Evolutionary conservation across 1,140 invertebrate species (phyloP).

Genomic region (Meloidogyne floridensis): DNA sequence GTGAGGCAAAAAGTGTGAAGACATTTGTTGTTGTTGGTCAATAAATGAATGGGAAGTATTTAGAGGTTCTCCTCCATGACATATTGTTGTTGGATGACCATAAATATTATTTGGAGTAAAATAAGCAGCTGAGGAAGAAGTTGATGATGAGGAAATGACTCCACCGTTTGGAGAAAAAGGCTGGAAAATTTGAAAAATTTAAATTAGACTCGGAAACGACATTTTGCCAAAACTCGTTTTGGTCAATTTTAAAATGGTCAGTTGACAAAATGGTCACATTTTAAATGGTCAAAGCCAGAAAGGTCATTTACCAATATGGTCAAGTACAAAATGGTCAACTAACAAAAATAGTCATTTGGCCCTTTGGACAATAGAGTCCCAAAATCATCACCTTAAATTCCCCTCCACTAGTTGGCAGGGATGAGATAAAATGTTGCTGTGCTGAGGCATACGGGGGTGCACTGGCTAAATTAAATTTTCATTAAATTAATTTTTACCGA

Average conservation of each 20-base stretch:
- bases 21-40: background rate
- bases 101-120: background rate
- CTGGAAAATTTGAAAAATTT: background rate
- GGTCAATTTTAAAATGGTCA: background rate
- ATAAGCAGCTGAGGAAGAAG: background rate
- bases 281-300: too few species aligned
- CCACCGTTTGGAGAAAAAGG: background rate
- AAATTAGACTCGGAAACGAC: background rate
- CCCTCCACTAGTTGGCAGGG: conserved; percentile 9
- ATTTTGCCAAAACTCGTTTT: background rate
- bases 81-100: background rate
- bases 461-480: background rate
- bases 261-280: background rate
- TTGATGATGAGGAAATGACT: background rate
- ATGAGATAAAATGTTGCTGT: conserved; percentile 23
- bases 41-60: conserved; percentile 22
- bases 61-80: conserved; percentile 2
- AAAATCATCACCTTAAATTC: background rate
- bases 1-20: conserved; percentile 9
- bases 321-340: background rate
- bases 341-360: too few species aligned
- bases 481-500: too few species aligned
- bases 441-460: conserved; percentile 8
- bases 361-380: background rate
- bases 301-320: background rate